These are phyloP conservation scores for Dryoscopus gambensis DNA, from an alignment of 2,113 vertebrate genomes.

Conservation along the genomic window DNA sequence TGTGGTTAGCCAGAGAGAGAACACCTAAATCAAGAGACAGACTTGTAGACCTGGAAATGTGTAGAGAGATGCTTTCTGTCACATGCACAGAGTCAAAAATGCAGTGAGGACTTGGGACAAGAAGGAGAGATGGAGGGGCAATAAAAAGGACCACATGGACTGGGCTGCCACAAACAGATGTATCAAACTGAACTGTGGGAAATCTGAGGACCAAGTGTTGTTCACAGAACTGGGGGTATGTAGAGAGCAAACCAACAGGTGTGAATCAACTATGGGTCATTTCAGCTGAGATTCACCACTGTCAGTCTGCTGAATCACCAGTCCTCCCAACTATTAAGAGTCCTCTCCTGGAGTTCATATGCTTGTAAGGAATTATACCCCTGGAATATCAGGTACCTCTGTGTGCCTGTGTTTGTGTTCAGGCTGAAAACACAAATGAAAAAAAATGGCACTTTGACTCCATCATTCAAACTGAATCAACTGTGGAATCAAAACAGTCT, in stretches of 20 bases:
- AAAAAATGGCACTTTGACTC: neutral
- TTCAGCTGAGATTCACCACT: neutral
- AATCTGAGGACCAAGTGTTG: neutral
- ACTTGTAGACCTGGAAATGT: neutral
- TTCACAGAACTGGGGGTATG: neutral
- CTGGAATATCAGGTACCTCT: neutral
- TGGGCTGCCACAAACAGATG: neutral
- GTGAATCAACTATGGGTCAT: neutral
- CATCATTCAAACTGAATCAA: neutral
- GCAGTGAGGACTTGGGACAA: neutral
- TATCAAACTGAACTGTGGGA: neutral
- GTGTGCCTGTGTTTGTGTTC: neutral
- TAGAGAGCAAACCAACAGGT: neutral
- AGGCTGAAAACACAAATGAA: neutral
- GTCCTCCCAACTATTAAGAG: too few relatives aligned
- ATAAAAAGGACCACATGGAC: neutral
- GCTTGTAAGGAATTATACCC: neutral
- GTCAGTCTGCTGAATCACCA: too few relatives aligned
- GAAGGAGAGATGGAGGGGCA: neutral
- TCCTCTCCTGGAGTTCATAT: neutral
- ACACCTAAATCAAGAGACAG: neutral
- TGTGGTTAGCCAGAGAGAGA: neutral
- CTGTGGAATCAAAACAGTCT: neutral
- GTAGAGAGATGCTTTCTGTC: neutral
- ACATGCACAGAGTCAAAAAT: neutral